Percentiles rank a stretch among this genome's conserved stretches.
Conservation (phyloP, 2,888 invertebrate species). For the Nemotelus pantherinus region DNA sequence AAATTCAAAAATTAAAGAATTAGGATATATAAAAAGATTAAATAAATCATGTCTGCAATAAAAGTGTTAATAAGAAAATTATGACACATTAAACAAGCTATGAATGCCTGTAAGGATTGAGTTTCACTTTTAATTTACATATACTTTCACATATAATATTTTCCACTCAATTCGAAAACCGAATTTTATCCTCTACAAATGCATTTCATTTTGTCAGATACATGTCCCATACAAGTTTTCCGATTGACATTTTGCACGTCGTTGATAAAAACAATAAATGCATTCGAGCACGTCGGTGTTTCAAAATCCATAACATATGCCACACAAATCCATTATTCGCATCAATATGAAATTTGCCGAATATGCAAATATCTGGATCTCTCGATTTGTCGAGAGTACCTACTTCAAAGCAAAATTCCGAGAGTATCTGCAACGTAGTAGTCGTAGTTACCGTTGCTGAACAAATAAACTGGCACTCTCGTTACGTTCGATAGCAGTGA, state of each 20-base stretch:
- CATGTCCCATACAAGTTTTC: not conserved
- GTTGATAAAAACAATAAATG: slow-evolving; percentile 31
- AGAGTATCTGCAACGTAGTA: slow-evolving; percentile 31
- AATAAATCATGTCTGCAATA: no score
- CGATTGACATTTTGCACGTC: not conserved
- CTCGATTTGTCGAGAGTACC: slow-evolving; percentile 27
- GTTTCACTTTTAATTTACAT: no score
- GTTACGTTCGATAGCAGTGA: not conserved
- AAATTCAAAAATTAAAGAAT: no score
- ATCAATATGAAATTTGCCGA: slow-evolving; percentile 49
- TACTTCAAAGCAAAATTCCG: slow-evolving; percentile 3
- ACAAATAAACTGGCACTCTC: slow-evolving; percentile 7
- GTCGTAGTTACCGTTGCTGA: not conserved
- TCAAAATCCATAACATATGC: slow-evolving; percentile 35
- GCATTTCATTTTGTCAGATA: not conserved
- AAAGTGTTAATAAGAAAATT: no score
- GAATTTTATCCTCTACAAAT: not conserved
- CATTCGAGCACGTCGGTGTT: slow-evolving; percentile 33
- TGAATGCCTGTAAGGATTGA: no score
- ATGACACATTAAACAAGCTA: no score
- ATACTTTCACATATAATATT: no score
- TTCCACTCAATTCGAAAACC: no score
- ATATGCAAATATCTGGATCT: slow-evolving; percentile 48
- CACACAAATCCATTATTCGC: slow-evolving; percentile 45
- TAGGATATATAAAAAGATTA: no score